A percentile compares a stretch with the other conserved stretches of the same genome.
phyloP scores from a whole-genome alignment of 92 coral and sea anemone species.

The Palythoa heliodiscus region DNA sequence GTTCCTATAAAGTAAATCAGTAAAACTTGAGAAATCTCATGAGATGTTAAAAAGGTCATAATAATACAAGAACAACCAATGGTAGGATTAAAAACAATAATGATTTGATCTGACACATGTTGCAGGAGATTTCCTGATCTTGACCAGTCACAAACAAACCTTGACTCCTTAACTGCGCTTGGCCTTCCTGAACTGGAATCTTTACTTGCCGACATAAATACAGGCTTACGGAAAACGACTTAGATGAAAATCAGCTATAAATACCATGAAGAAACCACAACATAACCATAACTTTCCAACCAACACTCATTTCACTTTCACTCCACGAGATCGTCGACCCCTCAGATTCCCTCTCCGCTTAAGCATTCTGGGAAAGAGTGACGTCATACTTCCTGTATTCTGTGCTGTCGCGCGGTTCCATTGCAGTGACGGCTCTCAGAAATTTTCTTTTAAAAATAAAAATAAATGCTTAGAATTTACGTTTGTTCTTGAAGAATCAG shows the following conservation, averaged over 20 bases:
- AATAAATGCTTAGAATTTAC: no score
- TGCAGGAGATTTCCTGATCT: not conserved
- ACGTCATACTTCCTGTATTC: constrained; percentile 26
- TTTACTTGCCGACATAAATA: constrained; percentile 64
- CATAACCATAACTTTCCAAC: no score
- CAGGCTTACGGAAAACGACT: not conserved
- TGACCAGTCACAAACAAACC: constrained; percentile 18
- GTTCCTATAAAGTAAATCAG: constrained; percentile 20
- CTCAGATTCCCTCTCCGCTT: not conserved
- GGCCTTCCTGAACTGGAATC: constrained; percentile 20
- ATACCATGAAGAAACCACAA: no score
- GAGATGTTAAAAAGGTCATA: no score
- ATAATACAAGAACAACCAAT: not conserved
- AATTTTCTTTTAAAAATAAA: no score
- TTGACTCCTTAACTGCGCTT: not conserved
- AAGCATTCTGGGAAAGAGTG: constrained; percentile 24
- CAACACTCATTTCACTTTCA: not conserved
- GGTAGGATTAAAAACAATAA: not conserved
- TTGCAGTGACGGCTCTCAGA: no score
- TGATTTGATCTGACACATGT: not conserved
- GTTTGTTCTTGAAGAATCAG: no score
- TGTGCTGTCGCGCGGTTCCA: no score
- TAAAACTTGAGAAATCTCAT: not conserved
- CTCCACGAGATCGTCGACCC: not conserved
- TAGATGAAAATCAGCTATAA: no score